Evolutionary conservation across 2,113 vertebrate genomes (phyloP), one percentile per base, ranked within the genome.

Genomic region (Solenodon paradoxus): DNA sequence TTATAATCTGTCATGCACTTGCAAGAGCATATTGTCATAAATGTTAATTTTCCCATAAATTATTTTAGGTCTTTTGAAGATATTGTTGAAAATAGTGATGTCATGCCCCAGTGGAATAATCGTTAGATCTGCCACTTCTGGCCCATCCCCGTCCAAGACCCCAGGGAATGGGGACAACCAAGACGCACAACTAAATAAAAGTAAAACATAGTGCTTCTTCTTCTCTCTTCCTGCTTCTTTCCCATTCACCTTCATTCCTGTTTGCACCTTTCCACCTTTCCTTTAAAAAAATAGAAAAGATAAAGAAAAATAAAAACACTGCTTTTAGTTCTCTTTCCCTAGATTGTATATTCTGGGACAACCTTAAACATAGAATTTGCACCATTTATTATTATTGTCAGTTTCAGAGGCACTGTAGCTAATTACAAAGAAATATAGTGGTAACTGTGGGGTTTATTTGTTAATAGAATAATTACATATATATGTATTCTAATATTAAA

Each of bases 301-400:
- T n/a, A n/a, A n/a, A n/a, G n/a, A n/a, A n/a, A n/a, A n/a, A n/a
- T 47, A 78, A 45, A 75, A 42, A 91, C 24, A 81, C 57, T 61
- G n/a, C 32, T 72, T 51, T 94, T 71, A 64, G 45, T 82, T 92
- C 6, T 85, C 28, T 78, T 69, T 10, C 0, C 19, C 28, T 93
- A 69, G 38, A 66, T 86, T 95, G 16, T 95, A 94, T 91, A 75
- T 89, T 96, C 38, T 88, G 22, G 20, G 7, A 11, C 88, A 82
- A 59, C 45, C 13, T 68, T 84, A 82, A 71, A 32, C 32, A 45
- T 63, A 38, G 0, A 64, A 9, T 92, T 83, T 90, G 71, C 24
- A 71, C 5, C 30, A 68, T 32, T 32, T 6, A 66, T 0, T 89
- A 59, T 61, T 66, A 92, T 13, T 57, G 2, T 49, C 53, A 35